Conservation (phyloP, 2,888 invertebrate genomes). For the Aspidiotus destructor region DNA sequence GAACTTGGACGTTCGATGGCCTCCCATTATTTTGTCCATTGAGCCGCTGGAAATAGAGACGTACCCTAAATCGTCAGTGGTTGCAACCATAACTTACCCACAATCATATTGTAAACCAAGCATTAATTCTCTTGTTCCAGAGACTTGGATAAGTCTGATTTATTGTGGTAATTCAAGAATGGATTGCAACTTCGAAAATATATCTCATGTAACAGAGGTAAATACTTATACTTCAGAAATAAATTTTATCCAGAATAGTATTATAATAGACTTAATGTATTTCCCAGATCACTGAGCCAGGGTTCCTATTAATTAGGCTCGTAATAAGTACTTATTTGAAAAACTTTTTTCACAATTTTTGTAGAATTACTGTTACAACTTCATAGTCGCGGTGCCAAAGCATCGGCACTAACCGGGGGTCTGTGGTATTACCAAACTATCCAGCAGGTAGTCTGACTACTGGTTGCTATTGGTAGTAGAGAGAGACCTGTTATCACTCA, state of each 20-base stretch:
- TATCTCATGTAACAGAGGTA: constrained; percentile 41
- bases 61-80: constrained; percentile 65
- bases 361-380: no score
- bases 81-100: constrained; percentile 64
- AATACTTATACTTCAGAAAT: neutral
- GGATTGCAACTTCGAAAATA: constrained; percentile 55
- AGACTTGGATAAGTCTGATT: constrained; percentile 67
- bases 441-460: no score
- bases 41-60: constrained; percentile 68
- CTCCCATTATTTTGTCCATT: constrained; percentile 59
- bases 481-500: no score
- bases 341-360: no score
- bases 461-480: no score
- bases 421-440: no score
- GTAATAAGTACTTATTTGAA: no score
- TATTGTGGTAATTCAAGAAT: constrained; percentile 60
- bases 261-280: neutral
- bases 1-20: constrained; percentile 69
- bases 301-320: no score
- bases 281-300: neutral
- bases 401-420: no score
- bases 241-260: neutral
- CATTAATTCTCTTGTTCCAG: constrained; percentile 47
- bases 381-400: no score
- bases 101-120: constrained; percentile 52